Evolutionary conservation across 2,797 vertebrate genomes (phyloP).

Genomic region (Catostomus latipinnis): DNA sequence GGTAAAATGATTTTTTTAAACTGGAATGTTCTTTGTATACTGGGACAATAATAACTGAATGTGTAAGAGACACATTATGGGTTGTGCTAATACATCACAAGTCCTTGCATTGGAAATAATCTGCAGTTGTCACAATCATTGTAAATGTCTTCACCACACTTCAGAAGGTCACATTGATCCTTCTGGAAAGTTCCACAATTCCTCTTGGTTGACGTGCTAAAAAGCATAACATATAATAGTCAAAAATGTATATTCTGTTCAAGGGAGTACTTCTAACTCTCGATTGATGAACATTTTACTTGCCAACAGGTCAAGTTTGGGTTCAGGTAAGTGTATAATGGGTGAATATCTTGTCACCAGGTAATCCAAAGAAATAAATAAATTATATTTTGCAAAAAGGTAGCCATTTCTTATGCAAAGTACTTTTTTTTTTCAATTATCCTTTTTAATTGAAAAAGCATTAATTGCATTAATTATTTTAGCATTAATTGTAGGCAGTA

Average conservation of each 20-base stretch:
- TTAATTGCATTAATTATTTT: too few relatives aligned
- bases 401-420: too few relatives aligned
- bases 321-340: background rate
- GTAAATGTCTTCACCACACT: constrained; percentile 31
- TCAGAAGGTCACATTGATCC: constrained; percentile 42
- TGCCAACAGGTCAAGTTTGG: background rate
- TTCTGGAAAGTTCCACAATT: constrained; percentile 14
- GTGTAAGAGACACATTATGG: background rate
- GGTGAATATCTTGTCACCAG: too few relatives aligned
- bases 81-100: background rate
- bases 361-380: too few relatives aligned
- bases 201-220: too few relatives aligned
- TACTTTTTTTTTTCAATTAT: too few relatives aligned
- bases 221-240: background rate
- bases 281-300: background rate
- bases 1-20: constrained; percentile 5
- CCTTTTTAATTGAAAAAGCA: too few relatives aligned
- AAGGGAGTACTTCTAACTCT: background rate
- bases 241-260: background rate
- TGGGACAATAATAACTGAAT: background rate
- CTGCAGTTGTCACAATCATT: constrained; percentile 4
- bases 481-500: too few relatives aligned
- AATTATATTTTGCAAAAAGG: too few relatives aligned
- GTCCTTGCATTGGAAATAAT: background rate
- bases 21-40: background rate